Evolutionary conservation across 2,113 vertebrate species (phyloP), one percentile per base, ranked within the genome.

Genomic region (Xerus inauris): DNA sequence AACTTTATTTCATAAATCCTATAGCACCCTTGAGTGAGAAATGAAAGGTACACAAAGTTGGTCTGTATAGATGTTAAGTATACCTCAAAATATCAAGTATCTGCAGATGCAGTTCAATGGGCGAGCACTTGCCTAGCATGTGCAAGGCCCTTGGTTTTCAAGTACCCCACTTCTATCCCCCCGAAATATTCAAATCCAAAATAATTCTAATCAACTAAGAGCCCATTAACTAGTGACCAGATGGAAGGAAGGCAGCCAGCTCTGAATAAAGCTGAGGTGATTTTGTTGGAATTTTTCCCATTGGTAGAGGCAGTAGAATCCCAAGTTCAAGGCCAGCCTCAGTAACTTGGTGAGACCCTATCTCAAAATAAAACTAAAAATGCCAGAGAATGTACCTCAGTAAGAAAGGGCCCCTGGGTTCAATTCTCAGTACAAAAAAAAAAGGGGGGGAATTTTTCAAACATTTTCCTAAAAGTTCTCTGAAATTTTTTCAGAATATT

Each of bases 1-100:
- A 91, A 30, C 26, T 93, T 77, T 32, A 38, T 42, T 92, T 91
- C 73, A 19, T 73, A 92, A 92, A 54, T 77, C 10, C 51, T 91
- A 16, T 0, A 85, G 7, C 13, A 72, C 59, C 26, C 38, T 71
- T 88, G 62, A 69, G 35, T n/a, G 20, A 86, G 30, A 90, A 90
- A 17, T 35, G 62, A 54, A 32, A 57, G 9, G 32, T 30, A 85
- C 1, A 89, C 30, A 79, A 94, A 35, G 45, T 47, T 92, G 14
- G 12, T 84, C 49, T 89, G 42, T 89, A 72, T 0, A 67, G 40
- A 57, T 59, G 14, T 2, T 88, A 87, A 32, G 22, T 20, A 79
- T 1, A 89, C 26, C 7, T 94, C 35, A 94, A 92, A 94, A 62
- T 28, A 62, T 7, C 24, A 62, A 62, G 24, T 28, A 62, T 4